These are phyloP conservation scores for Fukomys damarensis DNA, from an alignment of 2,113 vertebrate species.

Conservation along the genomic window DNA sequence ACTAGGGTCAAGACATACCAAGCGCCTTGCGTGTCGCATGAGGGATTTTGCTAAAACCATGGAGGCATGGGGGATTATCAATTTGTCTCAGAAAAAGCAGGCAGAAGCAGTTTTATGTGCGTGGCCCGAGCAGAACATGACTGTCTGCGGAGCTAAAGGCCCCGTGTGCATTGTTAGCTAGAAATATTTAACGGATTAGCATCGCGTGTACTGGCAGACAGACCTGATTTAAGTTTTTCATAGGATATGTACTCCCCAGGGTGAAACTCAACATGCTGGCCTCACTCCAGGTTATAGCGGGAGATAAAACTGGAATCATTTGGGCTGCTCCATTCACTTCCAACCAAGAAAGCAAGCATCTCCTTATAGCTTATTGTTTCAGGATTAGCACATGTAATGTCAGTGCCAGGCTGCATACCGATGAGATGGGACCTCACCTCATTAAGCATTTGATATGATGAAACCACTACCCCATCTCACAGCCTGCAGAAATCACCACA, in stretches of 20 bases:
- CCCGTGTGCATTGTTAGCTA: slow-evolving; percentile 40
- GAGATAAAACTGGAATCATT: slow-evolving; percentile 46
- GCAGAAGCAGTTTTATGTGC: slow-evolving; percentile 55
- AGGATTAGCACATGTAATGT: slow-evolving; percentile 53
- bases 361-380: slow-evolving; percentile 52
- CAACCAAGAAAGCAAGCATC: background rate
- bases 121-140: slow-evolving; percentile 47
- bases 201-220: background rate
- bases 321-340: slow-evolving; percentile 42
- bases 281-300: slow-evolving; percentile 49
- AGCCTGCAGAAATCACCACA: background rate
- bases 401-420: slow-evolving; percentile 14
- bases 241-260: slow-evolving; percentile 51
- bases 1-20: background rate
- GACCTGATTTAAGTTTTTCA: slow-evolving; percentile 62
- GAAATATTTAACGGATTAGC: slow-evolving; percentile 75
- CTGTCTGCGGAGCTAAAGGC: slow-evolving; percentile 53
- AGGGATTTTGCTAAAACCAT: slow-evolving; percentile 53
- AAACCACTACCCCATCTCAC: background rate
- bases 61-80: background rate
- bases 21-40: background rate
- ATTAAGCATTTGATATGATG: slow-evolving; percentile 41
- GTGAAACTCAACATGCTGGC: slow-evolving; percentile 67
- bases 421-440: slow-evolving; percentile 55
- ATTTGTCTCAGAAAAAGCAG: slow-evolving; percentile 56